Evolutionary conservation across 92 coral and sea anemone species (phyloP).

Genomic region (Palythoa caribaeorum): DNA sequence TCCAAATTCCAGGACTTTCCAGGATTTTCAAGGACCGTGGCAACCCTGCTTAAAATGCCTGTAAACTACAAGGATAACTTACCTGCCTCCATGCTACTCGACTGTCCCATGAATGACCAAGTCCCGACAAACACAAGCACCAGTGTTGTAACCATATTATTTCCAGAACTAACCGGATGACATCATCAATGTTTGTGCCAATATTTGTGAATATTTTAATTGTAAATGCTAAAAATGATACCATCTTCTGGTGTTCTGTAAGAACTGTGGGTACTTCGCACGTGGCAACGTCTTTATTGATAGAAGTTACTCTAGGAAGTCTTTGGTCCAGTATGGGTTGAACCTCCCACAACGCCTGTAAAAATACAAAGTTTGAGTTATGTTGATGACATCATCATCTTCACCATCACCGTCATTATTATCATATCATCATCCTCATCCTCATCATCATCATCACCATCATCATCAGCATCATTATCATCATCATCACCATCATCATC

Average conservation of each 20-base stretch:
- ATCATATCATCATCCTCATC: neutral
- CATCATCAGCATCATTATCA: too few species aligned
- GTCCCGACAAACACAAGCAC: slow-evolving; percentile 33
- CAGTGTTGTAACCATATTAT: slow-evolving; percentile 56
- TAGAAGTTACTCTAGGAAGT: slow-evolving; percentile 4
- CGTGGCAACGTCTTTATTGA: neutral
- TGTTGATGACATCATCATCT: too few species aligned
- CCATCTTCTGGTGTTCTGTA: slow-evolving; percentile 16
- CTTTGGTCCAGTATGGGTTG: slow-evolving; percentile 35
- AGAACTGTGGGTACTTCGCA: neutral
- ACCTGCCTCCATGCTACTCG: neutral
- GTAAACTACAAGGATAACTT: too few species aligned
- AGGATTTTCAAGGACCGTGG: too few species aligned
- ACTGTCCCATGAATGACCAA: neutral
- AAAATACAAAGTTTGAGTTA: neutral
- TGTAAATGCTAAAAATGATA: slow-evolving; percentile 18
- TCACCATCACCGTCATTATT: neutral
- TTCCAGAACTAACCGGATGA: slow-evolving; percentile 36
- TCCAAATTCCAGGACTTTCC: too few species aligned
- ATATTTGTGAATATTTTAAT: slow-evolving; percentile 14
- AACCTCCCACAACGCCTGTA: slow-evolving; percentile 29
- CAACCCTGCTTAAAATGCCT: too few species aligned
- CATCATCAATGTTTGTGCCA: neutral
- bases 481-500: too few species aligned
- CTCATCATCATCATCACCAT: too few species aligned